These are phyloP conservation scores for Cyprinodon tularosa DNA, from an alignment of 2,113 vertebrate species.

Conservation along the genomic window DNA sequence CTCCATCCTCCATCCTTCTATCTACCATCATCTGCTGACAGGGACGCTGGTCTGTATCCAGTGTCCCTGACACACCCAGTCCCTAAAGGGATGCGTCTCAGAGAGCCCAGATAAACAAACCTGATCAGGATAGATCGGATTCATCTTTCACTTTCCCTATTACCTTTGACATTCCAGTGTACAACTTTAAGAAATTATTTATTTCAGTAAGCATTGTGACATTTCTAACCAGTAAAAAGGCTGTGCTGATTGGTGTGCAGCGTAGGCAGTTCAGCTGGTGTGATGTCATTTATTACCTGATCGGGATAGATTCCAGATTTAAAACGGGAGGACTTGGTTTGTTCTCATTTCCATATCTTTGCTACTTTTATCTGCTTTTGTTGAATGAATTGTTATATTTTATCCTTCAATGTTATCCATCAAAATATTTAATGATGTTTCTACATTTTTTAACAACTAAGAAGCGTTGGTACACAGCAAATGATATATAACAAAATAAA, in stretches of 20 bases:
- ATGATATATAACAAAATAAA: too few species aligned
- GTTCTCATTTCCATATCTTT: too few species aligned
- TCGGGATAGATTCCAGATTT: not conserved
- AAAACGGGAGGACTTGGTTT: not conserved
- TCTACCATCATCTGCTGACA: constrained; percentile 54
- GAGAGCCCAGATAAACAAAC: not conserved
- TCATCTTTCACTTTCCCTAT: not conserved
- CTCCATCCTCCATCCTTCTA: constrained; percentile 23
- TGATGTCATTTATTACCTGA: not conserved
- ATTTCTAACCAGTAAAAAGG: constrained; percentile 10
- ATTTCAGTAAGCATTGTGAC: too few species aligned
- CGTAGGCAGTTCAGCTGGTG: not conserved
- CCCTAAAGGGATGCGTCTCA: not conserved
- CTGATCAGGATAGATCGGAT: not conserved
- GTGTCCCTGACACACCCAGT: constrained; percentile 28
- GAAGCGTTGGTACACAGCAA: too few species aligned
- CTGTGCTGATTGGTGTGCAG: not conserved
- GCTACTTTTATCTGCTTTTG: not conserved
- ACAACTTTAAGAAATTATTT: too few species aligned
- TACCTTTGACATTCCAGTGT: not conserved
- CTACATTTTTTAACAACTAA: too few species aligned
- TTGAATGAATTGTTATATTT: too few species aligned
- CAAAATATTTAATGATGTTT: too few species aligned
- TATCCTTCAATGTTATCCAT: too few species aligned
- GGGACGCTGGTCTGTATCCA: constrained; percentile 7